Base-by-base conservation (phyloP, 2,888 invertebrate genomes). In the Callyntrura guangdongensis region DNA sequence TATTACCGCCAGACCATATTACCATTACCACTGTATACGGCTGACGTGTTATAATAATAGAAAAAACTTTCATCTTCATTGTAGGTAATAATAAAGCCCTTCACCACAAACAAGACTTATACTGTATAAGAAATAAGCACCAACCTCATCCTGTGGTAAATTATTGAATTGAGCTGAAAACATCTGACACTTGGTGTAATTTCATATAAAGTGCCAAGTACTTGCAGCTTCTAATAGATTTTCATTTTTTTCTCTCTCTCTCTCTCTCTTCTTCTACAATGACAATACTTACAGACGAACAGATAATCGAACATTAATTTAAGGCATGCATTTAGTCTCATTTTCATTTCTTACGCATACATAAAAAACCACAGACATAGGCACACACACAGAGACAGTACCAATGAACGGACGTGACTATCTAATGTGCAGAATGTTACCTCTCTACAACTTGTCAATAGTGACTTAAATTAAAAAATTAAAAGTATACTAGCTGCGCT, bases 31-130 rank as follows among this genome's bases (percentile, higher is more conserved):
- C 59, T 59, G 59, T 74, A 49, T 17, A 12, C 61, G 20, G 36
- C 45, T 61, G 59, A 3, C 59, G 59, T 72, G 11, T 67, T 82
- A 61, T 82, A 82, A 17, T 59, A 47, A 36, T 9, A 61, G 11
- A 45, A 61, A 56, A 59, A 82, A 82, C 81, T 82, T 82, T 82
- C 81, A 82, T 82, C 61, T 82, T 82, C 61, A 61, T 82, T 79
- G 59, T 59, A 36, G 36, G 36, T 36, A 36, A 36, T 36, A 79
- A n/a, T 20, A 27, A 82, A 61, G 0, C 45, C 45, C 59, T 61
- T 61, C 45, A 45, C 81, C 81, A 45, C 61, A 77, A 77, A 61
- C 22, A 59, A 61, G 61, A 36, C 22, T 36, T 82, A 45, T 61
- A 82, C 59, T 61, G 45, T 45, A 59, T 61, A 36, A 9, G 17